Evolutionary conservation across 2,888 invertebrate genomes (phyloP), one percentile per base, ranked within the genome.

Genomic region (Meandrusa payeni): DNA sequence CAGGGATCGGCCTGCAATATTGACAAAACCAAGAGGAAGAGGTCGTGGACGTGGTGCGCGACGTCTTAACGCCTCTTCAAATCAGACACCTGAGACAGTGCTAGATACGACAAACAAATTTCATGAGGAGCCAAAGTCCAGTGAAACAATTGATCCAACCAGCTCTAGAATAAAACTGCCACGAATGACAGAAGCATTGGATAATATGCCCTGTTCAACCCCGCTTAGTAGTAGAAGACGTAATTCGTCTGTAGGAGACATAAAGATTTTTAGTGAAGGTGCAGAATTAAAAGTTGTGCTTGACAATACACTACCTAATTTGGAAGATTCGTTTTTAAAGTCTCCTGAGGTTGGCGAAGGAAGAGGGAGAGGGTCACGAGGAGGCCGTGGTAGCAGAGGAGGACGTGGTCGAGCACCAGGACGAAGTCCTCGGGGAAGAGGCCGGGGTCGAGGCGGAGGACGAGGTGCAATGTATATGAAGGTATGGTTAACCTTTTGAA

Each of bases 151-250:
- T 12, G 87, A 87, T 55, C 83, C 85, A 1, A 86, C 77, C 1
- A 82, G 83, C 50, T 80, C 83, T n/a, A 64, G 86, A 15, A 75
- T 85, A 42, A 86, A 86, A 50, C 63, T 83, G 31, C 86, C 86
- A n/a, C 67, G 86, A 0, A 78, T 86, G 79, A 86, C 86, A 1
- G 87, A 86, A 48, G 85, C 83, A 1, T 61, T 86, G 2, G 83
- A 86, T 48, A 81, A 85, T 36, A 76, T 80, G 1, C 69, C 69
- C 2, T 78, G 77, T 45, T 56, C 69, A 2, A 81, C 83, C 2
- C 79, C 83, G 6, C 56, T 85, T 17, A 65, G 79, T 11, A 80
- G 78, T 47, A 64, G 81, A 23, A 63, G 74, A 15, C 61, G 72
- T 12, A 69, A 57, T 39, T 71, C 74, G 1, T 62, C 67, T 1